A percentile compares a stretch with the other conserved stretches of the same genome.
phyloP scores from a whole-genome alignment of 2,888 invertebrate species.

The Julus scanicus region DNA sequence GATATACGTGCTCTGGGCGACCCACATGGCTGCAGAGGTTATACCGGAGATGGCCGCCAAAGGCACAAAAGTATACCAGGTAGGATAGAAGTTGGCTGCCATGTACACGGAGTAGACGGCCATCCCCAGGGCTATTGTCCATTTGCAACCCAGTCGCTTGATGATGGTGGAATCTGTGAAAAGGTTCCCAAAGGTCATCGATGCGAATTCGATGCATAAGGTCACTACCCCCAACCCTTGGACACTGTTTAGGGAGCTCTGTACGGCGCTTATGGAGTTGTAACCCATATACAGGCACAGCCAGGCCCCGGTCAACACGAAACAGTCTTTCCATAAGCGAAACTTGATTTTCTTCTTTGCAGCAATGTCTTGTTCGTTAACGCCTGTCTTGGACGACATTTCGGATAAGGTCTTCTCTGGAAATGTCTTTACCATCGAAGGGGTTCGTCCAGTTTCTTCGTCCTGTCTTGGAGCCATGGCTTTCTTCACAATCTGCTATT shows the following conservation, averaged over 20 bases:
- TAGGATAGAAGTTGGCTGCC: conserved; percentile 58
- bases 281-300: conserved; percentile 55
- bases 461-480: conserved; percentile 44
- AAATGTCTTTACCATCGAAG: not conserved
- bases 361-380: not conserved
- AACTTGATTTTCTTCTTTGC: conserved; percentile 22
- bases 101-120: conserved; percentile 59
- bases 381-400: not conserved
- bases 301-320: conserved; percentile 51
- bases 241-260: conserved; percentile 53
- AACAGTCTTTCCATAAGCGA: conserved; percentile 53
- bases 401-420: not conserved
- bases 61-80: conserved; percentile 53
- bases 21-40: conserved; percentile 59
- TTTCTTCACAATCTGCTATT: not conserved
- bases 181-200: conserved; percentile 54
- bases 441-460: not conserved
- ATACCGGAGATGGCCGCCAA: conserved; percentile 58
- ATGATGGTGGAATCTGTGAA: conserved; percentile 58
- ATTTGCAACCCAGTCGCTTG: conserved; percentile 59
- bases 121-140: conserved; percentile 57
- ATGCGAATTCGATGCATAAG: conserved; percentile 54
- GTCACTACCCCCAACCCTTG: conserved; percentile 51
- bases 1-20: conserved; percentile 59
- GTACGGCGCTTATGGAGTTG: conserved; percentile 54